A percentile compares a stretch with the other conserved stretches of the same genome.
phyloP scores from a whole-genome alignment of 2,113 vertebrate species.

The Rattus rattus region DNA sequence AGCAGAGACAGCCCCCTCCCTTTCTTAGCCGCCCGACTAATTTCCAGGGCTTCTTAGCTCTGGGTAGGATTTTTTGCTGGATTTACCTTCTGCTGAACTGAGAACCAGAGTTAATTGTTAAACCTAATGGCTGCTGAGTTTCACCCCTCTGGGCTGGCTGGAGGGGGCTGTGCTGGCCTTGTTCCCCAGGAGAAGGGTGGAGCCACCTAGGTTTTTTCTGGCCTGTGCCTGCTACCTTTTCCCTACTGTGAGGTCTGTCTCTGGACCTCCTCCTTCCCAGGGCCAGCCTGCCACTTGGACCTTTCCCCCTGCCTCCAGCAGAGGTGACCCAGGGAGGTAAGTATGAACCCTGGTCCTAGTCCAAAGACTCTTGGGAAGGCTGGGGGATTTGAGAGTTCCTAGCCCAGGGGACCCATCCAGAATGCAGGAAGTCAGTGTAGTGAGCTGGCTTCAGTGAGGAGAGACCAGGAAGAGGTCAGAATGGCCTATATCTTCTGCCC shows the following conservation, averaged over 20 bases:
- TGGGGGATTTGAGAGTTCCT: too few relatives aligned
- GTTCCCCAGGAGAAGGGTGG: background rate
- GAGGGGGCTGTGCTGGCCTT: background rate
- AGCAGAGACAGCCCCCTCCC: background rate
- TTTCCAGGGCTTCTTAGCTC: background rate
- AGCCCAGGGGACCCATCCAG: background rate
- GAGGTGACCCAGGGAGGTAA: constrained; percentile 67
- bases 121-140: constrained; percentile 68
- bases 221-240: constrained; percentile 43
- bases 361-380: background rate
- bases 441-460: background rate
- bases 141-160: background rate
- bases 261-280: background rate
- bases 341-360: constrained; percentile 42
- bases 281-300: constrained; percentile 18
- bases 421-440: background rate
- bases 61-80: constrained; percentile 11
- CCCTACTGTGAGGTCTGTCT: background rate
- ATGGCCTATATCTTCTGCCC: background rate
- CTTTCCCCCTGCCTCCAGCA: constrained; percentile 34
- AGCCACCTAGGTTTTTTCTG: constrained; percentile 59
- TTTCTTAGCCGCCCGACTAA: background rate
- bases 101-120: constrained; percentile 82
- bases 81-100: constrained; percentile 58
- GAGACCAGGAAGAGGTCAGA: background rate